Conservation (phyloP, 2,888 invertebrate species). For the Cephus runcator region DNA sequence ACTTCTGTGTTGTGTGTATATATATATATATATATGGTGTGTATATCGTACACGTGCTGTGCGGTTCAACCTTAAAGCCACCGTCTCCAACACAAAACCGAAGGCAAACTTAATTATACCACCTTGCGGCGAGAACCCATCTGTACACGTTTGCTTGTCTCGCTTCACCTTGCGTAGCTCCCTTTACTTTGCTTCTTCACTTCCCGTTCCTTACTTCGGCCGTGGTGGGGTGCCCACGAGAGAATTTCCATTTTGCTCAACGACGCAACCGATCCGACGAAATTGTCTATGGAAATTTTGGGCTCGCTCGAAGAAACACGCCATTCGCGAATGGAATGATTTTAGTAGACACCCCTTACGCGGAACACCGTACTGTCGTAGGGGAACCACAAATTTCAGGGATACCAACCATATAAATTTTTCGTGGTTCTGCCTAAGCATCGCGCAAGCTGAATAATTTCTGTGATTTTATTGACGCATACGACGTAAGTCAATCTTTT, state of each 20-base stretch:
- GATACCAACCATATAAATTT: neutral
- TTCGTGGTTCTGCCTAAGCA: no score
- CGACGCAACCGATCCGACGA: neutral
- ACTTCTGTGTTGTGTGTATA: no score
- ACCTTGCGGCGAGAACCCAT: neutral
- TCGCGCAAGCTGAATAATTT: neutral
- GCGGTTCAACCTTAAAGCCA: neutral
- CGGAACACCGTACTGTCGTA: neutral
- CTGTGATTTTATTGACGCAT: neutral
- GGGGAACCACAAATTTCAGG: neutral
- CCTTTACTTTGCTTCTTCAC: neutral
- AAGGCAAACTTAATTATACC: conserved; percentile 3
- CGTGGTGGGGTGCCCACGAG: neutral
- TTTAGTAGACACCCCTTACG: neutral
- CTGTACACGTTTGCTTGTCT: neutral
- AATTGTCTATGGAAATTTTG: neutral
- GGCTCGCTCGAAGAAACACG: neutral
- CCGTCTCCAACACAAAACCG: neutral
- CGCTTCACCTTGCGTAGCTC: neutral
- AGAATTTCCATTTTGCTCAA: neutral
- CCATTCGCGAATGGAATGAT: neutral
- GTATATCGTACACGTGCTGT: neutral
- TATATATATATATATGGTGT: neutral
- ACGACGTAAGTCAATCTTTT: neutral
- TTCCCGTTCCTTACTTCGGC: neutral